Base-by-base conservation (phyloP, 2,113 vertebrate species). In the Elgaria multicarinata region DNA sequence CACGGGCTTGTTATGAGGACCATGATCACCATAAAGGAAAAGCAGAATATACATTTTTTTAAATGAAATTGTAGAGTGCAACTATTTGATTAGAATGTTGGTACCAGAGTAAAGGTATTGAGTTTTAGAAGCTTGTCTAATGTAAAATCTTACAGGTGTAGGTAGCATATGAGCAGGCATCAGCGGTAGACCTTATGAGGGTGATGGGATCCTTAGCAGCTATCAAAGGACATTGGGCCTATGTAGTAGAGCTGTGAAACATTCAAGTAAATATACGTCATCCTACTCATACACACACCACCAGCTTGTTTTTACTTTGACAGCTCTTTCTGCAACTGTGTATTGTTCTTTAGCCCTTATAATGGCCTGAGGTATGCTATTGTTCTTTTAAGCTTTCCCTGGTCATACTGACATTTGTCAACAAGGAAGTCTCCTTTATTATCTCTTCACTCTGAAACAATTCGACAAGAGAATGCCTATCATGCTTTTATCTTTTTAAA, bases 401-500 rank as follows among this genome's bases (percentile, higher is more conserved):
- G 90, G 12, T 79, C 53, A 39, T 86, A 39, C 0, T 77, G 87
- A 83, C 88, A 24, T 76, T 82, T 92, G 67, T 86, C 44, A 82
- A 2, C 44, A 81, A 67, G 71, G 0, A 12, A 91, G 26, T 74
- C 0, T 0, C 33, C 14, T 39, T 86, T 39, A 16, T 58, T 58
- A 82, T 50, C 81, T 93, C 9, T 1, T 64, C 1, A 0, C n/a
- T 67, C 46, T 2, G 75, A 76, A 94, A 62, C 55, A n/a, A 9
- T 80, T 86, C 33, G 46, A 18, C 39, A 44, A 86, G 24, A 64
- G 6, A 79, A 53, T 10, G 82, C 90, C 64, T 91, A 33, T 76
- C 83, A 55, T 90, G 58, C 42, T 66, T 87, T 13, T 72, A 20
- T 86, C 36, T 94, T 66, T 50, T 88, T 81, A 46, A 81, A 81